Evolutionary conservation across 2,888 invertebrate species (phyloP).

Genomic region (Agonopterix subpropinquella): DNA sequence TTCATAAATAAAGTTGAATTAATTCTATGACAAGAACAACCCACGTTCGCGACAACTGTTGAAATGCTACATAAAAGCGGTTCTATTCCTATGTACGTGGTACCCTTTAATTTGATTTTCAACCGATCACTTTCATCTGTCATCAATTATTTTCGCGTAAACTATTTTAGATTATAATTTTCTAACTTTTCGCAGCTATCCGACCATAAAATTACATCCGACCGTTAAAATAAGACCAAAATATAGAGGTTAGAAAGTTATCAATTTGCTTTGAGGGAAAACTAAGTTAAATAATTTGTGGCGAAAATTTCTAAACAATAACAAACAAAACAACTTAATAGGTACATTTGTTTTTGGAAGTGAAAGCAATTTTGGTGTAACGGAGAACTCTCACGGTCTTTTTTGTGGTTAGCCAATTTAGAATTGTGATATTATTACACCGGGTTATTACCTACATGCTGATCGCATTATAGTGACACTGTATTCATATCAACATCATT

Average conservation of each 20-base stretch:
- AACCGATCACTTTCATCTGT: no score
- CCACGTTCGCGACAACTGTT: no score
- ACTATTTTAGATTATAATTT: no score
- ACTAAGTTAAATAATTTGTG: constrained; percentile 25
- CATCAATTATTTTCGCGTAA: no score
- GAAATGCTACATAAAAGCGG: no score
- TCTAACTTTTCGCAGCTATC: constrained; percentile 11
- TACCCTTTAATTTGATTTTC: no score
- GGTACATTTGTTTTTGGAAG: constrained; percentile 38
- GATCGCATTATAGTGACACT: constrained; percentile 40
- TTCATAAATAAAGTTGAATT: no score
- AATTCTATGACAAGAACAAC: no score
- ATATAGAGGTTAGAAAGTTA: constrained; percentile 25
- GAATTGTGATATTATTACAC: constrained; percentile 25
- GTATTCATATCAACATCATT: constrained; percentile 34
- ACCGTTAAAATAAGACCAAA: constrained; percentile 10
- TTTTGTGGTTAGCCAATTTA: constrained; percentile 38
- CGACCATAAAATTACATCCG: constrained; percentile 37
- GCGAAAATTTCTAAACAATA: constrained; percentile 19
- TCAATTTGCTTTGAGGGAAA: constrained; percentile 36
- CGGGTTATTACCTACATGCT: constrained; percentile 21
- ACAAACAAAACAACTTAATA: constrained; percentile 17
- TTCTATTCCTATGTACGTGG: no score
- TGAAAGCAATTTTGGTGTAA: constrained; percentile 27
- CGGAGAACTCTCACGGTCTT: constrained; percentile 28